Percentiles rank a stretch among this genome's conserved stretches.
Conservation (phyloP, 2,113 vertebrate genomes). For the Mellivora capensis region DNA sequence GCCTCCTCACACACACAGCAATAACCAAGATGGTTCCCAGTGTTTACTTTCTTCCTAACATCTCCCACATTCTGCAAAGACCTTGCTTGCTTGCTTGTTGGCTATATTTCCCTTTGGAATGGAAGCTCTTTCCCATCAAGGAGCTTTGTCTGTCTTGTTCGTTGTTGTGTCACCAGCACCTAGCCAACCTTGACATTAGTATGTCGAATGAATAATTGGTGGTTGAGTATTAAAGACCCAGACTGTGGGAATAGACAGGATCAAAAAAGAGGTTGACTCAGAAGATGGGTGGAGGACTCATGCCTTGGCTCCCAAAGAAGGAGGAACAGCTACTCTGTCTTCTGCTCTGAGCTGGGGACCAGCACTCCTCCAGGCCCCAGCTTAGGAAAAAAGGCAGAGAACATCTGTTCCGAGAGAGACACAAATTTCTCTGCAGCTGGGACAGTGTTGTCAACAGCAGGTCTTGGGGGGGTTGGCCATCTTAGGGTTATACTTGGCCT, state of each 20-base stretch:
- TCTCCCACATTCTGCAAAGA: neutral
- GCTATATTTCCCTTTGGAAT: neutral
- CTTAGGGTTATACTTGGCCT: neutral
- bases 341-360: neutral
- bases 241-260: neutral
- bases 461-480: neutral
- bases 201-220: neutral
- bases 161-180: neutral
- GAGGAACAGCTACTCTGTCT: neutral
- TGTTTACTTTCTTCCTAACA: neutral
- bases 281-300: accelerated
- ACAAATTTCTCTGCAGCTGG: neutral
- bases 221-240: neutral
- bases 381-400: neutral
- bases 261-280: neutral
- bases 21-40: neutral
- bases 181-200: neutral
- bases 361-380: neutral
- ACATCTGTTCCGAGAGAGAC: neutral
- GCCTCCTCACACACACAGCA: neutral
- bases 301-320: neutral
- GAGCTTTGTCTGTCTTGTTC: neutral
- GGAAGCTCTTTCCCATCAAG: neutral
- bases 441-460: neutral
- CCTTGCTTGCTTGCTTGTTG: neutral